Percentiles rank a stretch among this genome's conserved stretches.
Conservation (phyloP, 1,140 invertebrate species). For the Babylonia areolata region DNA sequence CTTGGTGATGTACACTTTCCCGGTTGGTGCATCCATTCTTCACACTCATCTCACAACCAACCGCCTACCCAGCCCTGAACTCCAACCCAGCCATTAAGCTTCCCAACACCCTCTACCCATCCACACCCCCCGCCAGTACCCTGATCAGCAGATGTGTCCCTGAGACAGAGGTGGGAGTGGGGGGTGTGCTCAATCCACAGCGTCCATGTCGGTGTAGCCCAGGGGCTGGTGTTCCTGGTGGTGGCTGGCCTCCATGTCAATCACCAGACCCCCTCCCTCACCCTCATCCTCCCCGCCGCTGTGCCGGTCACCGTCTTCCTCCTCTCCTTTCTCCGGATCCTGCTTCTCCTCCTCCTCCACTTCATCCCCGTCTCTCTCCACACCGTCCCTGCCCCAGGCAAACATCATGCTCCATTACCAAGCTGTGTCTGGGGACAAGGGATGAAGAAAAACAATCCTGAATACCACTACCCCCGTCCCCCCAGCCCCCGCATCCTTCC, state of each 20-base stretch:
- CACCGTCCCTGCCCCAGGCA: background rate
- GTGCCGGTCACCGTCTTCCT: constrained; percentile 37
- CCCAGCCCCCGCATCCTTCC: too few relatives aligned
- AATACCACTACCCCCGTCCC: too few relatives aligned
- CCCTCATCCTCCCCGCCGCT: constrained; percentile 30
- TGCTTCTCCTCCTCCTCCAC: background rate
- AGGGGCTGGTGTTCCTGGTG: constrained; percentile 32
- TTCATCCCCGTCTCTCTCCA: background rate
- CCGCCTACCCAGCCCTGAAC: too few relatives aligned
- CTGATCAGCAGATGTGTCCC: too few relatives aligned
- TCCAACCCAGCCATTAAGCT: too few relatives aligned
- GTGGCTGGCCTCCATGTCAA: constrained; percentile 27
- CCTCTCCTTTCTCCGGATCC: constrained; percentile 42
- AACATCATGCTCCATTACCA: background rate
- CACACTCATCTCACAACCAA: too few relatives aligned
- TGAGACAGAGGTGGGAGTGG: background rate
- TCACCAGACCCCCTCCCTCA: constrained; percentile 29
- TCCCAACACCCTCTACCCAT: too few relatives aligned
- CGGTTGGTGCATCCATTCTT: too few relatives aligned
- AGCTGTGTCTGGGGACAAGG: background rate
- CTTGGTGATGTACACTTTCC: too few relatives aligned
- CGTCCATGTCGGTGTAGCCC: constrained; percentile 70
- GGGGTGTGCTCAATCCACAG: constrained; percentile 60
- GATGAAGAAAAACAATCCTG: background rate
- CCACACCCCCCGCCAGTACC: too few relatives aligned